Percentiles rank a stretch among this genome's conserved stretches.
These are phyloP conservation scores for Platyscapa corneri DNA, from an alignment of 1,140 invertebrate species.

Conservation along the genomic window DNA sequence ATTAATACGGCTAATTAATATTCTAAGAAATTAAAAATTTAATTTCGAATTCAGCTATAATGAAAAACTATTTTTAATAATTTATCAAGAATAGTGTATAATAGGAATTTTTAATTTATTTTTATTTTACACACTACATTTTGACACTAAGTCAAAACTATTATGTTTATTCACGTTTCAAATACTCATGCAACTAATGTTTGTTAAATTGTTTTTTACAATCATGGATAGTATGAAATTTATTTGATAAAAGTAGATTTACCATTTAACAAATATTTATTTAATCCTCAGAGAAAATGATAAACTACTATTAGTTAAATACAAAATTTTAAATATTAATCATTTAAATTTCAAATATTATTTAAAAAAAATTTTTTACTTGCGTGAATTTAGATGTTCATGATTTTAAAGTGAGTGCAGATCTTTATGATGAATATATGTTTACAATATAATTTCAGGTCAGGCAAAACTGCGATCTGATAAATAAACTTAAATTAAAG, in stretches of 20 bases:
- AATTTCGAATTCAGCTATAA: neutral
- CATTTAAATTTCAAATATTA: too few species aligned
- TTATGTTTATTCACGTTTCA: neutral
- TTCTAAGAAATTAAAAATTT: neutral
- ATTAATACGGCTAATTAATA: neutral
- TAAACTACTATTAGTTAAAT: too few species aligned
- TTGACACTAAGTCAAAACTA: conserved; percentile 13
- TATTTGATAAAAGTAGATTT: too few species aligned
- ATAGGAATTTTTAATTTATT: conserved; percentile 3
- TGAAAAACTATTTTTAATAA: neutral
- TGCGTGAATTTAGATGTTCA: too few species aligned
- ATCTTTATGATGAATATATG: too few species aligned
- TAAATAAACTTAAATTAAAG: conserved; percentile 35
- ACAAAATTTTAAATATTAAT: too few species aligned
- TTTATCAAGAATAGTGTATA: neutral
- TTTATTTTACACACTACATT: neutral
- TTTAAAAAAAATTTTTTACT: too few species aligned
- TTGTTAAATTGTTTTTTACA: neutral
- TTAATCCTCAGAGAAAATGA: too few species aligned
- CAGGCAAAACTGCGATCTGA: neutral
- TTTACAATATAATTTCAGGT: neutral
- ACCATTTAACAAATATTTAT: too few species aligned
- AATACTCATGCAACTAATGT: neutral
- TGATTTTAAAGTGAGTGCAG: too few species aligned
- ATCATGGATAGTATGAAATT: too few species aligned